These are phyloP conservation scores for Sebastes schlegelii DNA, from an alignment of 2,113 vertebrate genomes.

Conservation along the genomic window DNA sequence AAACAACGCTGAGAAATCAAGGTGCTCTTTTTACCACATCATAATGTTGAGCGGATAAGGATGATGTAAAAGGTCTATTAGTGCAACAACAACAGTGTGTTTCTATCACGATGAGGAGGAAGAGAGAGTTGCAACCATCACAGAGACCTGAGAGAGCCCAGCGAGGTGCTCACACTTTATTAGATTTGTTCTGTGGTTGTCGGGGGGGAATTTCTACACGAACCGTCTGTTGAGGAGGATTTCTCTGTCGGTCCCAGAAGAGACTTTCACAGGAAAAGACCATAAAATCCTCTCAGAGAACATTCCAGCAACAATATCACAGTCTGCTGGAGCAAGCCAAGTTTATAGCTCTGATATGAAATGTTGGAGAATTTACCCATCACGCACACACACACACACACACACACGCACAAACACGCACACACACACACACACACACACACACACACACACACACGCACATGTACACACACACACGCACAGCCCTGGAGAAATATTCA, in stretches of 20 bases:
- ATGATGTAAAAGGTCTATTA: background rate
- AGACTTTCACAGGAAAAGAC: slow-evolving; percentile 63
- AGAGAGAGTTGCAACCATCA: slow-evolving; percentile 51
- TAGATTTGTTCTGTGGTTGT: slow-evolving; percentile 74
- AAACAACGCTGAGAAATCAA: no score
- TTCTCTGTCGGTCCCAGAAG: slow-evolving; percentile 63
- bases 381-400: slow-evolving; percentile 1
- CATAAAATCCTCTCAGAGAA: slow-evolving; percentile 67
- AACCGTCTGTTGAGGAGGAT: slow-evolving; percentile 50
- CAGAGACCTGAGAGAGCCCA: slow-evolving; percentile 60
- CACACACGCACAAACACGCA: background rate
- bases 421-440: background rate
- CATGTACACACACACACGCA: background rate
- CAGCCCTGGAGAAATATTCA: slow-evolving; percentile 8
- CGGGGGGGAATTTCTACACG: slow-evolving; percentile 51
- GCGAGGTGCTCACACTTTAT: slow-evolving; percentile 72
- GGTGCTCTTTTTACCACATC: background rate
- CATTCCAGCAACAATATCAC: slow-evolving; percentile 73
- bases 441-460: slow-evolving; percentile 9
- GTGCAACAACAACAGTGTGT: background rate
- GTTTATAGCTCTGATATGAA: slow-evolving; percentile 61
- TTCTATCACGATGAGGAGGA: background rate
- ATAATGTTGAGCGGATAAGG: background rate
- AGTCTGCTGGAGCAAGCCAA: slow-evolving; percentile 58
- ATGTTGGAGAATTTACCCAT: slow-evolving; percentile 22